Base-by-base conservation (phyloP, 2,113 vertebrate genomes). In the Centropus unirufus region DNA sequence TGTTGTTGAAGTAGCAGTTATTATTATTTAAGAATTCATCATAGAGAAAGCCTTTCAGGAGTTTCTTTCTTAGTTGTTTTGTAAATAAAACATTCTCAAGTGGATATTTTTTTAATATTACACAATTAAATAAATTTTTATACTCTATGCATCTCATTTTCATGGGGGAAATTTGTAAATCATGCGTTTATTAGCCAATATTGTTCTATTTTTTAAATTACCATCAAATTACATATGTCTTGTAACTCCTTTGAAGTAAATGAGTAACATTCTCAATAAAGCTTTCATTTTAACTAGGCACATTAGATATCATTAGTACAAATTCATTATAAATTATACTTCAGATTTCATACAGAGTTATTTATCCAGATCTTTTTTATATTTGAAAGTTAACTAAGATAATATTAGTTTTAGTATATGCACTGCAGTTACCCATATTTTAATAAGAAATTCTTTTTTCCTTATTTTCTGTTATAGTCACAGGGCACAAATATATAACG, bases 321-420 rank as follows among this genome's bases (percentile, higher is more conserved):
- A 97, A 98, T 97, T 98, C 96, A 97, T 97, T 98, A 97, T 89
- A 98, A 98, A 98, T 98, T 96, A 95, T 90, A 96, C 96, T 97
- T 92, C 87, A 95, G 95, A 92, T 97, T 97, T 97, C 97, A 97
- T 88, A 96, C 52, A 94, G 95, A 63, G 97, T 96, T 98, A 98
- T 97, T 98, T 98, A 97, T 83, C 74, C 89, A 95, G 84, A 10
- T 73, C 46, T 96, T 97, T 91, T 95, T 97, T 95, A 96, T 95
- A 95, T 96, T 90, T 97, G 92, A 97, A 98, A 96, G 96, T 98
- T 97, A 98, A 96, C 95, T 96, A 97, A 96, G 94, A 97, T 97
- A 96, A 97, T 95, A 97, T 97, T 97, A 96, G 96, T 97, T 98
- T 98, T 97, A 96, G 89, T 92, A 97, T 97, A 97, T 95, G 92